phyloP scores from a whole-genome alignment of 2,888 invertebrate species.

The Lasioglossum morio region DNA sequence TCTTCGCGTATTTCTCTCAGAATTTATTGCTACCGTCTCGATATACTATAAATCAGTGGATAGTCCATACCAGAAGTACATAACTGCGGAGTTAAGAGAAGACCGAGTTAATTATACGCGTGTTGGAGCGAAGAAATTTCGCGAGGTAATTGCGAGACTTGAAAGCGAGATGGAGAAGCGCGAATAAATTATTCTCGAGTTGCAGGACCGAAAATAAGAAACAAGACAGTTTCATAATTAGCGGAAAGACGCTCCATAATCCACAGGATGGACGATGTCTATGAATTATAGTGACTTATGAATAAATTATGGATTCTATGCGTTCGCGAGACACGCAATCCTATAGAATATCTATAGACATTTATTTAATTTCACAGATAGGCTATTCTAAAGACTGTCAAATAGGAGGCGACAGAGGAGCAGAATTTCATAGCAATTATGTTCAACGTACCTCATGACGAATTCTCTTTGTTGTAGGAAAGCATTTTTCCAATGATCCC shows the following conservation, averaged over 20 bases:
- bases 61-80: background rate
- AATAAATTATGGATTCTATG: background rate
- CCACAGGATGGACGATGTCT: background rate
- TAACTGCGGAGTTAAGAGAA: background rate
- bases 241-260: background rate
- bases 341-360: background rate
- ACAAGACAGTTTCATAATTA: conserved; percentile 10
- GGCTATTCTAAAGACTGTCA: background rate
- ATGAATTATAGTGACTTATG: background rate
- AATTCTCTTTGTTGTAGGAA: conserved; percentile 56
- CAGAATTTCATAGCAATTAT: background rate
- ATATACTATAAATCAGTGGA: no score
- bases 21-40: background rate
- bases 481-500: conserved; percentile 64
- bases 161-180: background rate
- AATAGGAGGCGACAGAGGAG: background rate
- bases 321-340: background rate
- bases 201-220: background rate
- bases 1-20: no score
- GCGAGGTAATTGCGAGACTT: background rate
- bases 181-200: background rate
- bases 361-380: background rate
- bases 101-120: conserved; percentile 36
- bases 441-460: conserved; percentile 26
- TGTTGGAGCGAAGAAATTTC: conserved; percentile 32